Conservation (phyloP, 2,113 vertebrate species). For the Leptosomus discolor region DNA sequence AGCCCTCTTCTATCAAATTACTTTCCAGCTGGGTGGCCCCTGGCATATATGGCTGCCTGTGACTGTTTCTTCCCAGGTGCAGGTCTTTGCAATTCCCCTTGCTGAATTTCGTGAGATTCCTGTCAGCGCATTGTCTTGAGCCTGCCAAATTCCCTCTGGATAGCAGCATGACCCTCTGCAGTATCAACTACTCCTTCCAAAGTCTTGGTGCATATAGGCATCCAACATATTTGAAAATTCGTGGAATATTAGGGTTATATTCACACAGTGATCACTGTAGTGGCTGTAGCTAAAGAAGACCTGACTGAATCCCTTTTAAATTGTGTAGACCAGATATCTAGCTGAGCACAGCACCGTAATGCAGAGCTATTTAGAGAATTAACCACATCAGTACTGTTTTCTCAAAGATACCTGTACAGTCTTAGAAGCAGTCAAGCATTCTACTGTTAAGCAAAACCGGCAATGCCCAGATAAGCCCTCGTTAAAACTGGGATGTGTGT, state of each 20-base stretch:
- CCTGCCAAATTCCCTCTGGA: not conserved
- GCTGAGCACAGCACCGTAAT: not conserved
- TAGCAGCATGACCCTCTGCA: not conserved
- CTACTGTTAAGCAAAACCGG: not conserved
- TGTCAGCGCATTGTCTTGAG: not conserved
- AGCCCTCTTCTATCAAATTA: not conserved
- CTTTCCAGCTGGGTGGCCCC: not conserved
- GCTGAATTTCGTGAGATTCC: not conserved
- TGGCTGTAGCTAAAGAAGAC: not conserved
- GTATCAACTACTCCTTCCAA: not conserved
- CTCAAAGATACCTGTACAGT: not conserved
- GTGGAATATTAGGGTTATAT: not conserved
- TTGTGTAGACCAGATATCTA: not conserved
- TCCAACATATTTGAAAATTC: not conserved
- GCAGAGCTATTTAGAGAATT: not conserved
- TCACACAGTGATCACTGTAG: not conserved
- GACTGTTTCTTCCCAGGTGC: not conserved
- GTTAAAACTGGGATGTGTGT: not conserved
- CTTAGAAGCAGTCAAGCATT: not conserved
- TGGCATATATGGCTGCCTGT: not conserved
- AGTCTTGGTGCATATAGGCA: not conserved
- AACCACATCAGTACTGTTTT: not conserved
- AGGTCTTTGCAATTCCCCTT: not conserved
- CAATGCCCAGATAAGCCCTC: not conserved
- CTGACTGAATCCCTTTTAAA: not conserved